These are phyloP conservation scores for Gavialis gangeticus DNA, from an alignment of 2,113 vertebrate genomes.

Conservation along the genomic window DNA sequence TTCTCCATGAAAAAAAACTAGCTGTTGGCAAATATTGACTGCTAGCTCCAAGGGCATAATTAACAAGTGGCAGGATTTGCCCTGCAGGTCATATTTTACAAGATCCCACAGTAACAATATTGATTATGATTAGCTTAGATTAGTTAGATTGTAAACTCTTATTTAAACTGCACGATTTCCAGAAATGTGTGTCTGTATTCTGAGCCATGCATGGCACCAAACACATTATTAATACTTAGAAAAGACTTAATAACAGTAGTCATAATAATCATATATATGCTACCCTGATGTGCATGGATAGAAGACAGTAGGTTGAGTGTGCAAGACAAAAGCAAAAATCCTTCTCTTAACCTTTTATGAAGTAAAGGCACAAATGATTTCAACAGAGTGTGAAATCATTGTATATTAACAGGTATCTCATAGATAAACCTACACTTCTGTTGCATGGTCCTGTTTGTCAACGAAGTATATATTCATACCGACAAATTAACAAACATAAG, in stretches of 20 bases:
- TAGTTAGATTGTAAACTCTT: slow-evolving; percentile 53
- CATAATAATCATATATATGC: background rate
- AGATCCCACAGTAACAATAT: slow-evolving; percentile 55
- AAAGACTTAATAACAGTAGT: background rate
- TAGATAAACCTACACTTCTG: background rate
- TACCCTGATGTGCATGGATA: background rate
- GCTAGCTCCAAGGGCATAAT: slow-evolving; percentile 62
- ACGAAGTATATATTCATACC: background rate
- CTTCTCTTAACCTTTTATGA: slow-evolving; percentile 33
- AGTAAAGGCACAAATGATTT: slow-evolving; percentile 41
- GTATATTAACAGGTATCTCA: slow-evolving; percentile 30
- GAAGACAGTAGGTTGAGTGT: background rate
- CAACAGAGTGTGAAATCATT: slow-evolving; percentile 8
- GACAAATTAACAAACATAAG: background rate
- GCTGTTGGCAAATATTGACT: slow-evolving; percentile 71
- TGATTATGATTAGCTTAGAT: slow-evolving; percentile 70
- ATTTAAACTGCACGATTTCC: slow-evolving; percentile 53
- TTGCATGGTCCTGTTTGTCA: slow-evolving; percentile 9
- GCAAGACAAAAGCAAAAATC: background rate
- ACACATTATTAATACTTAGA: background rate
- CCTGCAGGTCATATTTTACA: slow-evolving; percentile 68
- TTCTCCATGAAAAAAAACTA: slow-evolving; percentile 70
- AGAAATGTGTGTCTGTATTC: slow-evolving; percentile 15
- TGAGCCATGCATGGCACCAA: slow-evolving; percentile 1
- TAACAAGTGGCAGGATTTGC: slow-evolving; percentile 69